Base-by-base conservation (phyloP, 2,113 vertebrate species). In the Pheucticus melanocephalus region DNA sequence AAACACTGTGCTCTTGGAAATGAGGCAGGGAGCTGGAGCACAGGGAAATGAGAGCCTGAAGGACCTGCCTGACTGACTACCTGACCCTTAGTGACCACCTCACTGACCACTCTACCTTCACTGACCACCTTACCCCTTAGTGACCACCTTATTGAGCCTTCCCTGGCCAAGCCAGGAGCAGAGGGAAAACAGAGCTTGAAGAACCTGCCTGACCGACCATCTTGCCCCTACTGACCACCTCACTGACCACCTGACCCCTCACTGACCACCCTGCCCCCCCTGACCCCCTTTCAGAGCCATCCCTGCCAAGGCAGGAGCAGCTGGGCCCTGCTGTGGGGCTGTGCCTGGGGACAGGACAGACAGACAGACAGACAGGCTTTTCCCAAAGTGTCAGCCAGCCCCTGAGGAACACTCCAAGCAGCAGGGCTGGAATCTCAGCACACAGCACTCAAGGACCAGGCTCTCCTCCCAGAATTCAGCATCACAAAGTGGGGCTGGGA, bases 301-400 rank as follows among this genome's bases (percentile, higher is more conserved):
- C 5, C 19, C 19, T 40, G 50, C 60, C 35, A 15, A 35, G 81
- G 57, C 39, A 39, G 5, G 45, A 33, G n/a, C 70, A 40, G 63
- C 72, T 28, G 37, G 16, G 5, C 9, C 1, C 37, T 16, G 66
- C 51, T 11, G 21, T 11, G 53, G 15, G 48, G 31, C 37, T 4
- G 35, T 1, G 5, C 3, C 75, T 64, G 53, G 30, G 30, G 21
- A 12, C 0, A 3, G 39, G 28, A 11, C n/a, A 48, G 39, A 37
- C n/a, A 48, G 39, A 37, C n/a, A 47, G n/a, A 37, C 4, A 50
- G 24, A 25, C 48, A 14, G 19, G 7, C 66, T 78, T 48, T 61
- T 31, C 45, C 35, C 56, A 17, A 39, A 31, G 42, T 6, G 4
- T 3, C 50, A 31, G 37, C 4, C 50, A 22, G 37, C 6, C 42